A percentile compares a stretch with the other conserved stretches of the same genome.
Conservation (phyloP, 2,113 vertebrate species). For the Ciconia maguari region DNA sequence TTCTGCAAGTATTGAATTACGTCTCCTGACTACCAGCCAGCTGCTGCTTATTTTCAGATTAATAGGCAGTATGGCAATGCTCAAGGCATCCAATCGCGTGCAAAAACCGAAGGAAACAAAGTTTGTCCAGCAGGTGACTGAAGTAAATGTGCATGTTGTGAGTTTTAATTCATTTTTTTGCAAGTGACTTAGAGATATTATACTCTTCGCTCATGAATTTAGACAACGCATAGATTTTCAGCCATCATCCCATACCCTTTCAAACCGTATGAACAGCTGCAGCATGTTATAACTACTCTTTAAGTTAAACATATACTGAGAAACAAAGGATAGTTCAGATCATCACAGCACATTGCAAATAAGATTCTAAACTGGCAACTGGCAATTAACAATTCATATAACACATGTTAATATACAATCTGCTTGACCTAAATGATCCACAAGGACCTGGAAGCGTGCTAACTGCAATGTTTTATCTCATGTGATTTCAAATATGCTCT, state of each 20-base stretch:
- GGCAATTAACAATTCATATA: not conserved
- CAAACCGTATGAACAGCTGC: not conserved
- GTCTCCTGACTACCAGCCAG: not conserved
- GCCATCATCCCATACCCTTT: not conserved
- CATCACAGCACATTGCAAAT: not conserved
- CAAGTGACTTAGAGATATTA: not conserved
- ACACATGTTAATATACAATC: not conserved
- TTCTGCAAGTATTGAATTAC: not conserved
- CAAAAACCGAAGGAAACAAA: not conserved
- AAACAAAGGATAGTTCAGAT: not conserved
- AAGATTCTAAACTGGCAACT: not conserved
- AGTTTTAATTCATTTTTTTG: not conserved
- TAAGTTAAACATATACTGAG: not conserved
- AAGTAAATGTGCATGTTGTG: not conserved
- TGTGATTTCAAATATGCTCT: not conserved
- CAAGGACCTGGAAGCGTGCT: not conserved
- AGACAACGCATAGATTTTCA: not conserved
- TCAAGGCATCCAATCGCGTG: not conserved
- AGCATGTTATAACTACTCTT: not conserved
- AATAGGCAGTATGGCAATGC: not conserved
- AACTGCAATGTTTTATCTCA: not conserved
- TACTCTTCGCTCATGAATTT: not conserved
- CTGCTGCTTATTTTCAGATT: not conserved
- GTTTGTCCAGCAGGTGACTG: not conserved
- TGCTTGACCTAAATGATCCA: not conserved